Evolutionary conservation across 2,113 vertebrate species (phyloP).

Genomic region (Cyprinus carpio): DNA sequence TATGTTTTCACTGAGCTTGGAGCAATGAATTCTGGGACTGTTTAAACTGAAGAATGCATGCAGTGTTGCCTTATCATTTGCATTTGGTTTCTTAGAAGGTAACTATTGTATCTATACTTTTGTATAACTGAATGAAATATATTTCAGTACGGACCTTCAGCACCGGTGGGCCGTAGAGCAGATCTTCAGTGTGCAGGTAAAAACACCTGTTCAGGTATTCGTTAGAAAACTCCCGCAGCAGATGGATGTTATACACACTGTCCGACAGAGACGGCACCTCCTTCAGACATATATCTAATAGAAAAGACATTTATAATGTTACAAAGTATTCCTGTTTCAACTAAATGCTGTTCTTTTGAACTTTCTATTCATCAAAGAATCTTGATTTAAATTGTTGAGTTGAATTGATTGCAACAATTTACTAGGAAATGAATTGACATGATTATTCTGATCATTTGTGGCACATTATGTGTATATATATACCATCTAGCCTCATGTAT

Average conservation of each 20-base stretch:
- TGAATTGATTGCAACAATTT: background rate
- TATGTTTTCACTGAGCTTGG: no score
- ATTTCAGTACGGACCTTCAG: constrained; percentile 80
- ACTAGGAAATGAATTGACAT: background rate
- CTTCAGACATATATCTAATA: constrained; percentile 92
- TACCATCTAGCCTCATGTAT: constrained; percentile 91
- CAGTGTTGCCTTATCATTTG: background rate
- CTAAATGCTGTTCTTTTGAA: background rate
- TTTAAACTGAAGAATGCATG: background rate
- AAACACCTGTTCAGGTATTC: constrained; percentile 90
- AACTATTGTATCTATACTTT: background rate
- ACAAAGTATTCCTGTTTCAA: background rate
- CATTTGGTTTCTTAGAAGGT: background rate
- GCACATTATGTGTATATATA: constrained; percentile 50
- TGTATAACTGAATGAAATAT: background rate
- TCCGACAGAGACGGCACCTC: constrained; percentile 88
- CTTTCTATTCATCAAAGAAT: background rate
- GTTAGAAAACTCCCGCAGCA: constrained; percentile 86
- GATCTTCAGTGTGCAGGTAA: constrained; percentile 88
- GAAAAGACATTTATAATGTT: background rate
- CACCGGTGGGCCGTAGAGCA: constrained; percentile 88
- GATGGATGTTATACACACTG: constrained; percentile 91
- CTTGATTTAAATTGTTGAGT: background rate
- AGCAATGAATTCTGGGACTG: background rate
- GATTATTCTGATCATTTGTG: background rate